Evolutionary conservation across 2,113 vertebrate species (phyloP).

Genomic region (Acrocephalus arundinaceus): DNA sequence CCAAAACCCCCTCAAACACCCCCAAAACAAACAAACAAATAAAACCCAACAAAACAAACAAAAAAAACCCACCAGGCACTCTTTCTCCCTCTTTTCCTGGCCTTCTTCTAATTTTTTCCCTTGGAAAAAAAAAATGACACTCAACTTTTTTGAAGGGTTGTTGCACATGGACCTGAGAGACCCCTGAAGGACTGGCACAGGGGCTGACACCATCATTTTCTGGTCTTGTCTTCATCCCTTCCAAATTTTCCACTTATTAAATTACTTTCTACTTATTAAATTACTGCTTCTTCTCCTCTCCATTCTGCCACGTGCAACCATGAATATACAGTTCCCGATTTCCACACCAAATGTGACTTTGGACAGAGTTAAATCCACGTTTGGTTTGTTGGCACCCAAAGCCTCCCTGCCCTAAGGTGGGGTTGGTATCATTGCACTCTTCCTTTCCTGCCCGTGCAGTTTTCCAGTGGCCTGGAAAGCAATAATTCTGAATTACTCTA

Average conservation of each 20-base stretch:
- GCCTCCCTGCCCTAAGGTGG: background rate
- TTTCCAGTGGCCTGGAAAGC: background rate
- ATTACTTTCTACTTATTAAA: background rate
- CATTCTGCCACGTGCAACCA: background rate
- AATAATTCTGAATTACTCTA: background rate
- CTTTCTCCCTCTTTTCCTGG: background rate
- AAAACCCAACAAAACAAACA: background rate
- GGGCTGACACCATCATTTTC: background rate
- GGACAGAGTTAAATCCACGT: background rate
- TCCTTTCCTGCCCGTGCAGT: background rate
- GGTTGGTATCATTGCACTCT: background rate
- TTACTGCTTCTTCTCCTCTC: background rate
- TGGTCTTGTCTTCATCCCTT: background rate
- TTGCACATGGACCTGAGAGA: background rate
- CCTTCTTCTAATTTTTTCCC: background rate
- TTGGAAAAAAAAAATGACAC: rapidly evolving
- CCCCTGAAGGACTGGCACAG: background rate
- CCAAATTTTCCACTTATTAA: background rate
- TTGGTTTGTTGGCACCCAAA: background rate
- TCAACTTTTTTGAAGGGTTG: background rate
- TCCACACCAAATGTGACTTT: background rate
- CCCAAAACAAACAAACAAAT: background rate
- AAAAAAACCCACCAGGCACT: rapidly evolving
- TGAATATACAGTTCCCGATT: background rate
- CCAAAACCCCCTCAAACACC: no score